phyloP scores from a whole-genome alignment of 2,888 invertebrate genomes.

The Polymixis lichenea region DNA sequence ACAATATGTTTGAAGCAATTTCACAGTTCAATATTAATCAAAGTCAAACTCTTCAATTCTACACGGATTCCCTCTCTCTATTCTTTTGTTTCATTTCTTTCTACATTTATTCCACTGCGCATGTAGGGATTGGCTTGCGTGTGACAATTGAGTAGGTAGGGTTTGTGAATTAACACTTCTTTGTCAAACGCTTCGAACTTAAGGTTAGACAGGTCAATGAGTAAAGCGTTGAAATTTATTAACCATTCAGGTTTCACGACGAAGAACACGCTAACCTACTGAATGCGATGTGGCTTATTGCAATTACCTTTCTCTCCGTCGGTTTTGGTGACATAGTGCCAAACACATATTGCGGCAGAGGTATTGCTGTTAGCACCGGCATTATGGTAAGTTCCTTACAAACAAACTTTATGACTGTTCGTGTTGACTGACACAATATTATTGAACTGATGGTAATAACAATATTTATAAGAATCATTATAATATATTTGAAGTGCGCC shows the following conservation, averaged over 20 bases:
- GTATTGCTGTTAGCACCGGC: constrained; percentile 99
- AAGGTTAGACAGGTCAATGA: constrained; percentile 73
- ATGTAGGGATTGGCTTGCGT: constrained; percentile 67
- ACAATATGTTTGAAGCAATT: constrained; percentile 79
- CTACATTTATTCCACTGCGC: constrained; percentile 65
- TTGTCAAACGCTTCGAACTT: constrained; percentile 65
- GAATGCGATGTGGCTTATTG: constrained; percentile 99
- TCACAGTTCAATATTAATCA: constrained; percentile 78
- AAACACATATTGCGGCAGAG: constrained; percentile 99
- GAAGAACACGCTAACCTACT: constrained; percentile 99
- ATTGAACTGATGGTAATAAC: constrained; percentile 12
- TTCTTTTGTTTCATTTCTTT: constrained; percentile 76
- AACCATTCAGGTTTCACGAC: constrained; percentile 97
- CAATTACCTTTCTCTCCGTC: constrained; percentile 99
- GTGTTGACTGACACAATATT: constrained; percentile 86
- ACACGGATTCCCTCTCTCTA: constrained; percentile 69
- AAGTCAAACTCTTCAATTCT: constrained; percentile 89
- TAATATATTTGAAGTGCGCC: constrained; percentile 48
- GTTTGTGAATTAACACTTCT: constrained; percentile 70
- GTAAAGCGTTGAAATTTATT: constrained; percentile 88
- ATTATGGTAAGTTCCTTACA: constrained; percentile 97
- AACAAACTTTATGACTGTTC: constrained; percentile 78
- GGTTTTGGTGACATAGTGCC: constrained; percentile 99
- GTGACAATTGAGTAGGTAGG: constrained; percentile 72
- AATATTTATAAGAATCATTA: constrained; percentile 4